A percentile compares a stretch with the other conserved stretches of the same genome.
Conservation (phyloP, 2,888 invertebrate species). For the Mantis religiosa region DNA sequence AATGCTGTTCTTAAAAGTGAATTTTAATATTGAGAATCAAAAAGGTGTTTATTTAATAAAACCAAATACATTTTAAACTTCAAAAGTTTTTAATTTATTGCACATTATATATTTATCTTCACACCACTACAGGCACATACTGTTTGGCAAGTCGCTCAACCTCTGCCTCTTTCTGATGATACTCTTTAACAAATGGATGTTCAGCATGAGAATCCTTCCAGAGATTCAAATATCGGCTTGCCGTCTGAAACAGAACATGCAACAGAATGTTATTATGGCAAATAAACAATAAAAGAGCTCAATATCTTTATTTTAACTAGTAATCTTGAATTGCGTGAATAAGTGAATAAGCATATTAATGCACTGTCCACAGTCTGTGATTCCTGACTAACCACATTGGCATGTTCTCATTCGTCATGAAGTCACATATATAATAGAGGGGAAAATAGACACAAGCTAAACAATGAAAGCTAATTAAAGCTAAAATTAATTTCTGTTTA, state of each 20-base stretch:
- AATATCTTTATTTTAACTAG: background rate
- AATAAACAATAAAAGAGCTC: background rate
- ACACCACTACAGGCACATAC: constrained; percentile 46
- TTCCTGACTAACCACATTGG: too few species aligned
- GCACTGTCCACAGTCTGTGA: too few species aligned
- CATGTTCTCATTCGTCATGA: background rate
- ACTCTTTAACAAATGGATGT: constrained; percentile 85
- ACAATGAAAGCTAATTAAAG: too few species aligned
- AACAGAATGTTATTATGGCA: background rate
- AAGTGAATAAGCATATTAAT: background rate
- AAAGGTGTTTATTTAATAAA: background rate
- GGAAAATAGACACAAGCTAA: too few species aligned
- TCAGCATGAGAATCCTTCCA: constrained; percentile 82
- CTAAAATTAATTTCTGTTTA: too few species aligned
- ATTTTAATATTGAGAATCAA: background rate
- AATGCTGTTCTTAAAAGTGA: too few species aligned
- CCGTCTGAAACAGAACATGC: constrained; percentile 53
- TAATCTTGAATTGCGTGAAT: background rate
- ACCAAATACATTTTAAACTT: background rate
- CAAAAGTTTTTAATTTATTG: background rate
- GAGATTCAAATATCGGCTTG: constrained; percentile 85
- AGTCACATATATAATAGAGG: too few species aligned
- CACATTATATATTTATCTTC: background rate
- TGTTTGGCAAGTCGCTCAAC: constrained; percentile 78
- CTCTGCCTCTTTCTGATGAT: constrained; percentile 78